Evolutionary conservation across 1,140 invertebrate species (phyloP), one percentile per base, ranked within the genome.

Genomic region (Battus philenor): DNA sequence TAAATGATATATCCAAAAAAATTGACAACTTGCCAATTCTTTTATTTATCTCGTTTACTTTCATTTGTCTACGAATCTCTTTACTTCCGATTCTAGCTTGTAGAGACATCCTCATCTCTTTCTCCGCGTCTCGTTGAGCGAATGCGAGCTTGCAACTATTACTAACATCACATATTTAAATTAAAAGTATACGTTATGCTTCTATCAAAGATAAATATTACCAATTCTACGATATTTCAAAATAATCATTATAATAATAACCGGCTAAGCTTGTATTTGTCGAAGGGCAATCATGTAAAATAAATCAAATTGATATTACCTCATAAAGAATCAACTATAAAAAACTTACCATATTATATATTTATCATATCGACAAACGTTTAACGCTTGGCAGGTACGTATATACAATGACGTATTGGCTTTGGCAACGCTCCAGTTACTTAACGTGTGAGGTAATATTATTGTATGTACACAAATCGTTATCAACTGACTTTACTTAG

Each of bases 361-460:
- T 49, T 41, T 38, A 44, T 3, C 29, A 41, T 43, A 50, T 50
- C 47, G 47, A 55, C 47, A 56, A 44, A 51, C 32, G 18, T 68
- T 57, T 53, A 61, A 27, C 47, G 50, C 50, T 50, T 27, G 51
- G 45, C 54, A 56, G 44, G 47, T 62, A 55, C 48, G n/a, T n/a
- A n/a, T n/a, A 53, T 54, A 52, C 55, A 58, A 3, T 33, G 49
- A 52, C 54, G 47, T 56, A 44, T 15, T 39, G 50, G 55, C 32
- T 48, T 50, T 68, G 62, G 65, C 65, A 20, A 4, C 4, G 11
- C 4, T 59, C 62, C 65, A 68, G 56, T 57, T 53, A 54, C 43
- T 50, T 45, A 60, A 67, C 56, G 53, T 68, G 61, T 60, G 49
- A 59, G 56, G 47, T 50, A 57, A 50, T 20, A 20, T 18, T 34